Evolutionary conservation across 1,140 invertebrate species (phyloP).

Genomic region (Drosophila sulfurigaster): DNA sequence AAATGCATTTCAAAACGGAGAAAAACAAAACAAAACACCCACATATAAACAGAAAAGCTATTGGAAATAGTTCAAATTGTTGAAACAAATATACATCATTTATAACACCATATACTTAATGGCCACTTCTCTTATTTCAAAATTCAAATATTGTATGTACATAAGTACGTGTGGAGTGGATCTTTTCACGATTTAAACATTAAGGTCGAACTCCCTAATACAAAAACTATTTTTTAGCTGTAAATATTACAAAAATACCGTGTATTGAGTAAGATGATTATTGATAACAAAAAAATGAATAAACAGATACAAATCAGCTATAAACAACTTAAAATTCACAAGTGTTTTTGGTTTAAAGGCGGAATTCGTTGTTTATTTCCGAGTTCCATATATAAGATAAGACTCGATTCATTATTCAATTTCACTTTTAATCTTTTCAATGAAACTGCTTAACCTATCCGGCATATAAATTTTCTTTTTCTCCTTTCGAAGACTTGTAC

Average conservation of each 20-base stretch:
- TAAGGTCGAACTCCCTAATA: conserved; percentile 1
- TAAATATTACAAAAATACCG: conserved; percentile 20
- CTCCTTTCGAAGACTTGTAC: background rate
- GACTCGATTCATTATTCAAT: conserved; percentile 1
- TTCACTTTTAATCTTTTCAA: conserved; percentile 25
- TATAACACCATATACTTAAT: conserved; percentile 26
- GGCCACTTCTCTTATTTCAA: conserved; percentile 8
- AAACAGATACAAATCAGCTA: conserved; percentile 4
- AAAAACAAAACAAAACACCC: background rate
- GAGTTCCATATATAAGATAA: no score
- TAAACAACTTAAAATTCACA: no score
- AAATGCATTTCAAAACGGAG: conserved; percentile 40
- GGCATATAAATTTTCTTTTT: conserved; percentile 29
- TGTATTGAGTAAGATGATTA: conserved; percentile 19
- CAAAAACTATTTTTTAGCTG: conserved; percentile 10
- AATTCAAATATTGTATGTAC: conserved; percentile 3
- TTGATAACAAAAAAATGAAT: conserved; percentile 19
- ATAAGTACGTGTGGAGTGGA: conserved; percentile 9
- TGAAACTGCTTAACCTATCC: conserved; percentile 16
- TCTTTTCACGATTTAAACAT: background rate
- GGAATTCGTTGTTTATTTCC: no score
- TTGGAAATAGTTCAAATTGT: conserved; percentile 71
- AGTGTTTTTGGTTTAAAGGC: background rate
- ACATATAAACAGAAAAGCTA: conserved; percentile 45
- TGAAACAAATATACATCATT: conserved; percentile 61